Evolutionary conservation across 1,140 invertebrate genomes (phyloP), one percentile per base, ranked within the genome.

Genomic region (Leucophenga varia): DNA sequence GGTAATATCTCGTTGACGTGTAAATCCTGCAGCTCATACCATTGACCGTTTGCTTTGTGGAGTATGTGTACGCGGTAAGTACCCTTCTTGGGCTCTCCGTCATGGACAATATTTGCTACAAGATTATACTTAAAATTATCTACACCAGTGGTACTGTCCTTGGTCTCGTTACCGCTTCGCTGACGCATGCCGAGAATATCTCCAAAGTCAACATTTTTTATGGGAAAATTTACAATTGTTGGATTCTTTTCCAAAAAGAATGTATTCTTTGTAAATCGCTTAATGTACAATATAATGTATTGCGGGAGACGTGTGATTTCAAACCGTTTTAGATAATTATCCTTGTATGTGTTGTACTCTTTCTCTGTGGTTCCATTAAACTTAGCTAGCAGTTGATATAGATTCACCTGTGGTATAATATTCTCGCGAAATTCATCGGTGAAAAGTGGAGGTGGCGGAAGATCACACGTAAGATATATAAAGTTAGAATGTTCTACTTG

Each of bases 171-270:
- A 49, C 82, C 82, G 2, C 84, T 84, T 63, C 89, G 88, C 16
- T 90, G 81, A 79, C 93, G 89, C 9, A 90, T 84, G 2, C 90
- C 88, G 39, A 99, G 76, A 59, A 97, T 90, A 63, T 99, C 97
- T 8, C 94, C 93, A 79, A 99, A 94, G 79, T 99, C 97, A 9
- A 99, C 89, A 75, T 95, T 95, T 69, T 93, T 96, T 32, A 99
- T 93, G 5, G 97, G 96, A 75, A 99, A 99, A 78, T 99, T 99
- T 1, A 99, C 96, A 73, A 99, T 99, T 0, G 97, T 99, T 8
- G 95, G 95, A 82, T 99, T 99, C 77, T 99, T 99, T 73, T 99
- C 97, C 10, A 96, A 84, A 67, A 97, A 98, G 78, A 98, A 99
- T 20, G 94, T 97, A 76, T 99, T 99, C 77, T 96, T 99, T 3